These are phyloP conservation scores for Drosophila heteroneura DNA, from an alignment of 2,888 invertebrate species.

Conservation along the genomic window DNA sequence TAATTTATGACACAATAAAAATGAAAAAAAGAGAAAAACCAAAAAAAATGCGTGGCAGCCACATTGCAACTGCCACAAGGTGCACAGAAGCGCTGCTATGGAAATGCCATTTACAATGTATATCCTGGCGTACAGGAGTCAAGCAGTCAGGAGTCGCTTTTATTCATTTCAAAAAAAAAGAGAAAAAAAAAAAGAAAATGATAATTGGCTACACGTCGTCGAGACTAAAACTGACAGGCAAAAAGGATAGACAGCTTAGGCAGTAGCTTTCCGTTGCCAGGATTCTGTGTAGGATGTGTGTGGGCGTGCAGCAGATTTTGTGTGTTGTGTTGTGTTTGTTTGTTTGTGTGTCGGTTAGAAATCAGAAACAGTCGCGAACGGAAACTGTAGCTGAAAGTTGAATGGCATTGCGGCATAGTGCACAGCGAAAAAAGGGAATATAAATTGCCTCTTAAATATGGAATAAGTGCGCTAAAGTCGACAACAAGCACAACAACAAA, in stretches of 20 bases:
- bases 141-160: conserved; percentile 58
- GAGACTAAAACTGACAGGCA: conserved; percentile 63
- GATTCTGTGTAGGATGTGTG: conserved; percentile 17
- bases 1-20: conserved; percentile 83
- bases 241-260: conserved; percentile 59
- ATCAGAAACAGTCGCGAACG: conserved; percentile 76
- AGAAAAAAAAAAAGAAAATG: conserved; percentile 49
- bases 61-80: conserved; percentile 76
- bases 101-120: conserved; percentile 75
- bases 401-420: conserved; percentile 69
- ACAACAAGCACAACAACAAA: conserved; percentile 63
- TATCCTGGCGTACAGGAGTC: conserved; percentile 42
- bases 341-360: conserved; percentile 40
- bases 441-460: conserved; percentile 85
- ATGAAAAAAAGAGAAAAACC: conserved; percentile 31
- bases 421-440: conserved; percentile 79
- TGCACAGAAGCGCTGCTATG: conserved; percentile 68
- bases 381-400: conserved; percentile 80
- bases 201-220: conserved; percentile 72
- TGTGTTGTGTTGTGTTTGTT: conserved; percentile 18
- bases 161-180: conserved; percentile 69
- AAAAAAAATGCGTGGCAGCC: conserved; percentile 42
- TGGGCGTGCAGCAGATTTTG: conserved; percentile 46
- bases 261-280: conserved; percentile 27
- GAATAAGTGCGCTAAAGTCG: conserved; percentile 82